phyloP scores from a whole-genome alignment of 2,888 invertebrate species.

The Lucinisca nassula region DNA sequence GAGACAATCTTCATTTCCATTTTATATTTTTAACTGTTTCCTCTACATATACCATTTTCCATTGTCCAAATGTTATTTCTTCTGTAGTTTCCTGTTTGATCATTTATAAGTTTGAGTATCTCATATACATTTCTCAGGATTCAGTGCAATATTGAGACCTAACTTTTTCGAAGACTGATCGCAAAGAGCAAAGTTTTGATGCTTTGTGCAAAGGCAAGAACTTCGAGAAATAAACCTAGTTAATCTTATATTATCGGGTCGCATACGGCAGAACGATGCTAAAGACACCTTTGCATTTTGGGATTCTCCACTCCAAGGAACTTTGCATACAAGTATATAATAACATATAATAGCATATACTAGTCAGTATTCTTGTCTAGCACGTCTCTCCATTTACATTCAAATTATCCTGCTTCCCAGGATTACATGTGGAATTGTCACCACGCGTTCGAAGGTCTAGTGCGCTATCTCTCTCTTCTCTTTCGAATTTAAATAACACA shows the following conservation, averaged over 20 bases:
- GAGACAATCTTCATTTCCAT: slow-evolving; percentile 15
- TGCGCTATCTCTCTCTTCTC: background rate
- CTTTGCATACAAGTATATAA: slow-evolving; percentile 48
- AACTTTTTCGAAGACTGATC: slow-evolving; percentile 42
- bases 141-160: slow-evolving; percentile 47
- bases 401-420: slow-evolving; percentile 58
- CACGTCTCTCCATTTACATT: background rate
- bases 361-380: slow-evolving; percentile 57
- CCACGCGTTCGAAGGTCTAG: background rate
- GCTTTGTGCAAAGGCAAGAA: slow-evolving; percentile 59
- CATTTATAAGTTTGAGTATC: background rate
- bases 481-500: background rate
- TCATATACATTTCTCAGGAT: slow-evolving; percentile 53
- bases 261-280: slow-evolving; percentile 48
- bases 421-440: slow-evolving; percentile 15
- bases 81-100: background rate
- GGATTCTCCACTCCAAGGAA: slow-evolving; percentile 52
- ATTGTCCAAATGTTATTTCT: slow-evolving; percentile 25
- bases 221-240: slow-evolving; percentile 33
- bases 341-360: no score
- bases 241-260: slow-evolving; percentile 39
- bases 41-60: slow-evolving; percentile 6
- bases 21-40: slow-evolving; percentile 20
- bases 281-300: slow-evolving; percentile 49
- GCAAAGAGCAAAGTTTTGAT: slow-evolving; percentile 66